These are phyloP conservation scores for Ophion ventricosus DNA, from an alignment of 2,888 invertebrate genomes.

Conservation along the genomic window DNA sequence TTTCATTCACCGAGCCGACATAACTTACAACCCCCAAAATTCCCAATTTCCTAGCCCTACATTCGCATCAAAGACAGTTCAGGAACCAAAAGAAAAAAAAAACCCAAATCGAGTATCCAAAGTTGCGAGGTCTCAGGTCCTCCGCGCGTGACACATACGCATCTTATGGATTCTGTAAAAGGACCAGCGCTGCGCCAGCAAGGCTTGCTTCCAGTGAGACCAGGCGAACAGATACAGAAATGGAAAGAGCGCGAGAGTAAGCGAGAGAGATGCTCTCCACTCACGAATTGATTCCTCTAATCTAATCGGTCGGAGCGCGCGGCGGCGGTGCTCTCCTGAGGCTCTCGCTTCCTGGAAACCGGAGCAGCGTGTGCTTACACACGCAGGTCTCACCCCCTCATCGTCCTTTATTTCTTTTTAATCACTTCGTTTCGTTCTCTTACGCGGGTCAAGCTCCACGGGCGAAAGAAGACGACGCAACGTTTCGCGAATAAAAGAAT, in stretches of 20 bases:
- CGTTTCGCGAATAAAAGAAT: slow-evolving; percentile 45
- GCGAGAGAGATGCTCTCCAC: slow-evolving; percentile 64
- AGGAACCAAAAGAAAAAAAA: slow-evolving; percentile 12
- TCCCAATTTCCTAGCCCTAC: too few relatives aligned
- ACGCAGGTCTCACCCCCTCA: slow-evolving; percentile 31
- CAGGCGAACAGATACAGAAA: slow-evolving; percentile 13
- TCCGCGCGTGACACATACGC: slow-evolving; percentile 18
- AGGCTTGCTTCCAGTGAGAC: slow-evolving; percentile 40
- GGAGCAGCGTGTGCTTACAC: slow-evolving; percentile 71
- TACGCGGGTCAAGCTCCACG: slow-evolving; percentile 10
- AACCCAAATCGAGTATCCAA: slow-evolving; percentile 11
- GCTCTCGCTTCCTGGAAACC: slow-evolving; percentile 79
- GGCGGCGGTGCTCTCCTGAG: slow-evolving; percentile 67
- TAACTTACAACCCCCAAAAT: neutral
- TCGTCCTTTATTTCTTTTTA: slow-evolving; percentile 40
- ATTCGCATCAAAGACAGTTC: slow-evolving; percentile 1
- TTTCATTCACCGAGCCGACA: too few relatives aligned
- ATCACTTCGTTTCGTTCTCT: slow-evolving; percentile 31
- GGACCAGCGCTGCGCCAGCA: slow-evolving; percentile 34
- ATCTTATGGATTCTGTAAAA: slow-evolving; percentile 39
- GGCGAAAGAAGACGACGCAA: slow-evolving; percentile 64
- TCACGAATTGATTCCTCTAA: slow-evolving; percentile 73
- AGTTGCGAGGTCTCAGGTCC: neutral
- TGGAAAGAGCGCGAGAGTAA: slow-evolving; percentile 13
- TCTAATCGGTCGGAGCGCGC: slow-evolving; percentile 74